Base-by-base conservation (phyloP, 2,797 vertebrate species). In the Amblyraja radiata region DNA sequence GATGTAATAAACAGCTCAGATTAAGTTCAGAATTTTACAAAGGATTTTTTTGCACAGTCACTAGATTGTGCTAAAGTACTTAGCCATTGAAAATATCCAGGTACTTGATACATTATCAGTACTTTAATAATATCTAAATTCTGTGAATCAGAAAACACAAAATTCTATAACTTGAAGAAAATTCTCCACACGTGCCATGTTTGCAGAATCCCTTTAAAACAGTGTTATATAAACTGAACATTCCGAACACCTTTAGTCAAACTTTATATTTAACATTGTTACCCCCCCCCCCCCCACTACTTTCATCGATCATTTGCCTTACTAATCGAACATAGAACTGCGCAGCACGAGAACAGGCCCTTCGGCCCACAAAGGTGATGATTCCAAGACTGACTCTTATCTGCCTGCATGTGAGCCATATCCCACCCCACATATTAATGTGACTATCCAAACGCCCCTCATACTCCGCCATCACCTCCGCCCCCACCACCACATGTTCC, bases 41-140 rank as follows among this genome's bases (percentile, higher is more conserved):
- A 28, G 71, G n/a, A 54, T 14, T 46, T 58, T 76, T 54, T 58
- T 25, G 25, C 46, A 76, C 46, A 74, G 90, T 74, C 21, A 46
- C 68, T 58, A 93, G 88, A 0, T 93, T 93, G 78, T 80, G 93
- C 94, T 83, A 94, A 54, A 94, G 18, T 25, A 94, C 32, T 94
- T 95, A 68, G 93, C 90, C 92, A 93, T 28, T 94, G 93, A 95
- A 94, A 95, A 94, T 93, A 94, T 25, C 80, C 93, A 16, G 0
- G 93, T 84, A 74, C 18, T 93, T 93, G 36, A 93, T 90, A 95
- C 93, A 6, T 93, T 93, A 78, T 93, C 94, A 93, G 28, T 94
- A 93, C 32, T 94, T 94, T 95, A 94, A 93, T 39, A 93, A 93
- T 39, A 93, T 23, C 21, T 94, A 95, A 93, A 73, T 0, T 39